These are phyloP conservation scores for Operophtera brumata DNA, from an alignment of 2,888 invertebrate genomes.

Conservation along the genomic window DNA sequence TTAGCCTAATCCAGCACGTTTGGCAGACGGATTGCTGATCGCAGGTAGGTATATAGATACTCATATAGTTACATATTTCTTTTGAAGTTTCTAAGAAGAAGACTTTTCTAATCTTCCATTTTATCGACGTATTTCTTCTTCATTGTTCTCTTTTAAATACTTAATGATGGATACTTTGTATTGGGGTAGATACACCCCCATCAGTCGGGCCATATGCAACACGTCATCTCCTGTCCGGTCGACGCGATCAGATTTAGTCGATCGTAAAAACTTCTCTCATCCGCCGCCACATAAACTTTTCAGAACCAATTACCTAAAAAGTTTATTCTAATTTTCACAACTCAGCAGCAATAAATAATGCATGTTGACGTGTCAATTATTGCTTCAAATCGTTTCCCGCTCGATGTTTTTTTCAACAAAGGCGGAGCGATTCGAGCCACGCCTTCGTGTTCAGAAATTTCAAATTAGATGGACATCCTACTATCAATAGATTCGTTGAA, in stretches of 20 bases:
- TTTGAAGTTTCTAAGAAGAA: too few relatives aligned
- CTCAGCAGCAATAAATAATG: constrained; percentile 69
- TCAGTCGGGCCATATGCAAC: background rate
- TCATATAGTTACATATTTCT: too few relatives aligned
- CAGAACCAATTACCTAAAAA: constrained; percentile 71
- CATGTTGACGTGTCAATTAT: constrained; percentile 76
- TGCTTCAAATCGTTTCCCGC: constrained; percentile 64
- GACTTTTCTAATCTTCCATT: too few relatives aligned
- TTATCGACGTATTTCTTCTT: too few relatives aligned
- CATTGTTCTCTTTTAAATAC: too few relatives aligned
- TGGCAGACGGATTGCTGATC: too few relatives aligned
- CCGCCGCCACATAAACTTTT: constrained; percentile 67
- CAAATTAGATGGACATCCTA: constrained; percentile 56
- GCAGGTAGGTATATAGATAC: too few relatives aligned
- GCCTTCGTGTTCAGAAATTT: constrained; percentile 54
- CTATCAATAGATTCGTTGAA: constrained; percentile 17
- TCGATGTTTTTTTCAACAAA: constrained; percentile 46
- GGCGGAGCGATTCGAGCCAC: constrained; percentile 58
- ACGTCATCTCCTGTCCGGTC: background rate
- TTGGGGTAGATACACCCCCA: background rate
- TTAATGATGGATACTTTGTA: too few relatives aligned
- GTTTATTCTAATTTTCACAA: constrained; percentile 70
- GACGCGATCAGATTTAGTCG: constrained; percentile 33
- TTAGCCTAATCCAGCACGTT: too few relatives aligned
- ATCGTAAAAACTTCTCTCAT: constrained; percentile 54